These are phyloP conservation scores for Siniperca scherzeri DNA, from an alignment of 2,797 vertebrate species.

Conservation along the genomic window DNA sequence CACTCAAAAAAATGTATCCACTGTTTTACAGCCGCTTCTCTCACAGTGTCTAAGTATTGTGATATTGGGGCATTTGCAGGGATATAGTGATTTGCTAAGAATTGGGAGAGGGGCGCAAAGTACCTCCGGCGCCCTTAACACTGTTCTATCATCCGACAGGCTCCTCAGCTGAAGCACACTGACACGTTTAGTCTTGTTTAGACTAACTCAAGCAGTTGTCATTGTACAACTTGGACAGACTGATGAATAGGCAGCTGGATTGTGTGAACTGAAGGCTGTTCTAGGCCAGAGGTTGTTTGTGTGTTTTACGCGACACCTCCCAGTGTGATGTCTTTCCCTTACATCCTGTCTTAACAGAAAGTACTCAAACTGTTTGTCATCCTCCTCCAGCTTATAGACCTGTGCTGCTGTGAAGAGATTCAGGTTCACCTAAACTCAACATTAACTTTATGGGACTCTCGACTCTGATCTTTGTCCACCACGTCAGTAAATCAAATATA, in stretches of 20 bases:
- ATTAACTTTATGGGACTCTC: not conserved
- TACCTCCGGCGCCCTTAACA: too few species aligned
- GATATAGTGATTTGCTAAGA: too few species aligned
- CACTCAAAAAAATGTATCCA: too few species aligned
- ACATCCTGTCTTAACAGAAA: not conserved
- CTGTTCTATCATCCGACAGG: not conserved
- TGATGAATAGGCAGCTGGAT: not conserved
- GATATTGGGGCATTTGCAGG: too few species aligned
- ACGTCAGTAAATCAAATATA: not conserved
- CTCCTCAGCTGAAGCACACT: not conserved
- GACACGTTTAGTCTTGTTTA: slow-evolving; percentile 10
- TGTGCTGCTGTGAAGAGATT: not conserved
- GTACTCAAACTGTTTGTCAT: too few species aligned
- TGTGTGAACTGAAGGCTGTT: not conserved
- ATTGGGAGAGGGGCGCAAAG: too few species aligned
- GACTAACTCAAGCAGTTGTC: not conserved
- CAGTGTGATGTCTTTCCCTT: not conserved
- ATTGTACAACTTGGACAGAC: not conserved
- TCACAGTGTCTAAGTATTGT: too few species aligned
- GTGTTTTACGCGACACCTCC: not conserved
- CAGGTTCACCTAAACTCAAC: not conserved
- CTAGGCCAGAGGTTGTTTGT: not conserved
- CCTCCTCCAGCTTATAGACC: not conserved
- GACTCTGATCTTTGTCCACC: not conserved
- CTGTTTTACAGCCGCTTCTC: too few species aligned